Conservation (phyloP, 2,888 invertebrate species). For the Morpho deidamia region DNA sequence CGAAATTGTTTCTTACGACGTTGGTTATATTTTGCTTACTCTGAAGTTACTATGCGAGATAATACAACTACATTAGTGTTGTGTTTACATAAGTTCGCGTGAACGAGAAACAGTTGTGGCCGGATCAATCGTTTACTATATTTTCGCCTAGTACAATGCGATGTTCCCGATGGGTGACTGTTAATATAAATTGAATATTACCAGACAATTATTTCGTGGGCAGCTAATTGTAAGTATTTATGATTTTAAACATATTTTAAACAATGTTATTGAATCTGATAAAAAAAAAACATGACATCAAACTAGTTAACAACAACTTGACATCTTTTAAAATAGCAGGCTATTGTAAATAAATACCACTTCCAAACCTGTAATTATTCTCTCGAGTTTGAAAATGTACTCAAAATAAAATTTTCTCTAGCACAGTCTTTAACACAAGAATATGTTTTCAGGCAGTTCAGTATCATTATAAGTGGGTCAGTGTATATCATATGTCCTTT, state of each 20-base stretch:
- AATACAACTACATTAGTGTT: slow-evolving; percentile 26
- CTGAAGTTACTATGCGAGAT: slow-evolving; percentile 32
- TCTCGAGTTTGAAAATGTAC: too few species aligned
- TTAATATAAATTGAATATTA: slow-evolving; percentile 43
- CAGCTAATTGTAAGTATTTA: slow-evolving; percentile 26
- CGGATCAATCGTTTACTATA: slow-evolving; percentile 42
- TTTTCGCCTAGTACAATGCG: slow-evolving; percentile 42
- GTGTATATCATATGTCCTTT: background rate
- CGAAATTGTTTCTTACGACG: slow-evolving; percentile 26
- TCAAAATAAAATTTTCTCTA: too few species aligned
- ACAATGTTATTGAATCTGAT: slow-evolving; percentile 3
- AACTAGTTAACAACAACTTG: too few species aligned
- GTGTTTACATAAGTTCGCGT: slow-evolving; percentile 27
- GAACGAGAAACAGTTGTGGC: slow-evolving; percentile 35
- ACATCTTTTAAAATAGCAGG: too few species aligned
- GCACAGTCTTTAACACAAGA: too few species aligned
- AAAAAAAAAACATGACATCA: background rate
- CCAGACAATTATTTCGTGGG: slow-evolving; percentile 21
- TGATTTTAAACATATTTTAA: slow-evolving; percentile 1
- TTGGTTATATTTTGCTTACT: slow-evolving; percentile 26
- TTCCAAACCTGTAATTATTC: too few species aligned
- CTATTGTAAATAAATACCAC: too few species aligned
- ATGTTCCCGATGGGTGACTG: slow-evolving; percentile 48
- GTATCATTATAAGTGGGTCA: background rate
- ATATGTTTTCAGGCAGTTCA: too few species aligned